Evolutionary conservation across 2,888 invertebrate species (phyloP), one percentile per base, ranked within the genome.

Genomic region (Sarcophaga rosellei): DNA sequence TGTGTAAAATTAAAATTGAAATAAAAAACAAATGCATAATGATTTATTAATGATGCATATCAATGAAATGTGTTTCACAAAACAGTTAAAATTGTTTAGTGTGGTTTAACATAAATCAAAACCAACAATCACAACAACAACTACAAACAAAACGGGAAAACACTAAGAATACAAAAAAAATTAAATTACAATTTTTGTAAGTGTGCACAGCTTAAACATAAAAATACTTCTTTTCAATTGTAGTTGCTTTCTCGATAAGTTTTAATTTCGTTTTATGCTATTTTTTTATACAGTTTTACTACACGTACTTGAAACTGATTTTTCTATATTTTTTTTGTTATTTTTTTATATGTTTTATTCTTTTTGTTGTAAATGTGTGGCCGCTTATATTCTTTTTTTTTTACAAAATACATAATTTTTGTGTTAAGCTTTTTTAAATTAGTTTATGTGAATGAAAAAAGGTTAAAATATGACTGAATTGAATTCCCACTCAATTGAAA

Each of bases 401-500:
- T 74, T 53, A 15, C 61, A 62, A 73, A 77, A 74, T 57, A 44
- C 8, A 59, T 65, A 68, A n/a, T 61, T 80, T 66, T 70, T 76
- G 84, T 79, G 65, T 66, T 75, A 85, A 85, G 76, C 65, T 81
- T 81, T 53, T 53, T 12, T 53, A 53, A 53, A 68, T 77, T 73
- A 79, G 80, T 80, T 77, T 73, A 75, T 72, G 70, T 79, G 66
- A 63, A 20, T 25, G 79, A 62, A 75, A 77, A 77, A 17, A 53
- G 53, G 61, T 61, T 72, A 61, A 53, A 81, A 35, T 81, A 86
- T 86, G 86, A 86, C 84, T 78, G 86, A 86, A 78, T 81, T 86
- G 84, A 84, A 86, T 70, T 75, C 86, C 65, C 62, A 35, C 81
- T 81, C 86, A 69, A 86, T 78, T 78, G 81, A 86, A 81, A 78